Evolutionary conservation across 2,797 vertebrate genomes (phyloP), one percentile per base, ranked within the genome.

Genomic region (Ctenopoma kingsleyae): DNA sequence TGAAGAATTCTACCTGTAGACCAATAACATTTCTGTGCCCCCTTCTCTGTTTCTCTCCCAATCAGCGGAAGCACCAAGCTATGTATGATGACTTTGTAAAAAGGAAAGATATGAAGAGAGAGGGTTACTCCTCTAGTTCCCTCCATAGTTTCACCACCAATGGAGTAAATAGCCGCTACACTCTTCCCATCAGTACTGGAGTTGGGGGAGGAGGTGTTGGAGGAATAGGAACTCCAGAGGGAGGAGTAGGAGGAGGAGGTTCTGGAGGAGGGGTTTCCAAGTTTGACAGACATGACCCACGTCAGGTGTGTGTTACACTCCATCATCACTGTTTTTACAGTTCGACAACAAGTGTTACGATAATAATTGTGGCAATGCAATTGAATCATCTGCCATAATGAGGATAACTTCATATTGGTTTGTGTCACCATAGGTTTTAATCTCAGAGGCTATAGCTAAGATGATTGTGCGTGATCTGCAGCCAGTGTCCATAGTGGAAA

Each of bases 81-180:
- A 95, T 95, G 93, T 95, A 95, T 62, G 93, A 95, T 88, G 94
- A 95, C 90, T 95, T 95, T 93, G 93, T 95, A 76, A 94, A 95
- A 81, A 94, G 94, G 83, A 95, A 95, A 83, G 95, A 95, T 63
- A 92, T 95, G 87, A 95, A 95, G 86, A 89, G 94, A 87, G 95
- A 95, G 83, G 93, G 93, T 2, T 94, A 92, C 79, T 87, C 91
- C 67, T 92, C 93, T 5, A 85, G 80, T 22, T 85, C 92, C 8
- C 70, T 94, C 72, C 93, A 94, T 74, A 87, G 71, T 54, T 90
- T 92, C 72, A 66, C 87, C 35, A 67, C 82, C 71, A 92, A 91
- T 43, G 83, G 90, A 83, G 90, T 89, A 58, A 91, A 74, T 65
- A 55, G 71, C 53, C 91, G 90, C 56, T 91, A 73, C 66, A 59